A percentile compares a stretch with the other conserved stretches of the same genome.
Evolutionary conservation across 2,797 vertebrate species (phyloP).

Genomic region (Falco biarmicus): DNA sequence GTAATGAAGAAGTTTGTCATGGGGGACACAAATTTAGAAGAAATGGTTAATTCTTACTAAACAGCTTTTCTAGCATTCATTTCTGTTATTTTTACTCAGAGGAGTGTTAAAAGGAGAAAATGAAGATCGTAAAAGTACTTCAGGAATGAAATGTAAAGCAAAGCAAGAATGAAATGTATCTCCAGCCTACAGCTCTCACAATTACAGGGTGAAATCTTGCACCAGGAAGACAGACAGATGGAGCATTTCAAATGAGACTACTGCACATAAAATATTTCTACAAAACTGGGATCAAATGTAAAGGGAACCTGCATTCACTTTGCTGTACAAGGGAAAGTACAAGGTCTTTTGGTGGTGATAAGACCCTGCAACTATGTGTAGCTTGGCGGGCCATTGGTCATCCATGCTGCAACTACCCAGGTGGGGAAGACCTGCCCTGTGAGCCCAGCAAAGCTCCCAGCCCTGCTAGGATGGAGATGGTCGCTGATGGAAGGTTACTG

Average conservation of each 20-base stretch:
- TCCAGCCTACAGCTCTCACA: not conserved
- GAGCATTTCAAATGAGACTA: not conserved
- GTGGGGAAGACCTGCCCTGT: not conserved
- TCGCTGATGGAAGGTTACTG: not conserved
- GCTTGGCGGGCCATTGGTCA: not conserved
- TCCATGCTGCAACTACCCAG: not conserved
- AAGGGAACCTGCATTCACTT: not conserved
- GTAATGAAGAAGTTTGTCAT: not conserved
- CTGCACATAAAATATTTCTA: not conserved
- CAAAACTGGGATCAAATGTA: not conserved
- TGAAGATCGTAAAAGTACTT: not conserved
- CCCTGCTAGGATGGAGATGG: not conserved
- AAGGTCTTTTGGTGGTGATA: no score
- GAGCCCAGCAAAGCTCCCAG: not conserved
- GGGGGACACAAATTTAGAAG: not conserved
- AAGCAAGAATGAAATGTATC: not conserved
- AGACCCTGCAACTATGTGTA: accelerated
- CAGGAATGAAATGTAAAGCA: not conserved
- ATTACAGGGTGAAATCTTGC: not conserved
- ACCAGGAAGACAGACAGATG: not conserved
- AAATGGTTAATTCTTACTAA: not conserved
- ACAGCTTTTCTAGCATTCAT: not conserved
- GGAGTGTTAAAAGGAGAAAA: not conserved
- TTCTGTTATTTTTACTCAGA: not conserved
- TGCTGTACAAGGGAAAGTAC: not conserved